Conservation (phyloP, 2,797 vertebrate species). For the Urocyon cinereoargenteus region DNA sequence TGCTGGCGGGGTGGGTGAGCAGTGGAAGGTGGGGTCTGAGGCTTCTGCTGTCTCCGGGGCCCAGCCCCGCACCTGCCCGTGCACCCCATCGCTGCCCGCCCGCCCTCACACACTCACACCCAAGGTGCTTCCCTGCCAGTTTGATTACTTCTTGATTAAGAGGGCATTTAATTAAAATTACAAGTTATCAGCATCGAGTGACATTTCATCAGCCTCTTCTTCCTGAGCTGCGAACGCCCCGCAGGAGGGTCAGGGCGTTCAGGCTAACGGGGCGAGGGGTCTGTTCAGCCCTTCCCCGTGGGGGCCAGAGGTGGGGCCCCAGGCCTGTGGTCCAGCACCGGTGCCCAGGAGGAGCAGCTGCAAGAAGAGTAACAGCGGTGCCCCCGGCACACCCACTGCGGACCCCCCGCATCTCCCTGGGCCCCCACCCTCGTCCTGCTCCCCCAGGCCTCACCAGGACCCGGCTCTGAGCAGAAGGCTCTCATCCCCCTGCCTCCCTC, state of each 20-base stretch:
- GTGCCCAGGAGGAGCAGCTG: background rate
- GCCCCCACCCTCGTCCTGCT: rapidly evolving
- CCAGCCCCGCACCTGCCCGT: rapidly evolving
- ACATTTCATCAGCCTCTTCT: background rate
- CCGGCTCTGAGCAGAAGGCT: background rate
- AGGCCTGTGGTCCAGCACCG: background rate
- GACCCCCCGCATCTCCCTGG: background rate
- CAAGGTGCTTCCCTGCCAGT: background rate
- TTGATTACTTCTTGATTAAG: conserved; percentile 52
- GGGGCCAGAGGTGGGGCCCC: rapidly evolving
- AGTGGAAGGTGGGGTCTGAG: rapidly evolving
- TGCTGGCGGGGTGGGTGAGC: background rate
- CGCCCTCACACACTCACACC: background rate
- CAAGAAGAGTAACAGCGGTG: background rate
- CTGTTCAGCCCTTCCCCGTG: background rate
- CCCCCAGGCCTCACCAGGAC: rapidly evolving
- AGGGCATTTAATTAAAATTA: conserved; percentile 65
- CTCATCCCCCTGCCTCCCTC: background rate
- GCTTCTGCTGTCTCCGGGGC: background rate
- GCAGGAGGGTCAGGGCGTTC: background rate
- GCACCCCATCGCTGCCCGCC: rapidly evolving
- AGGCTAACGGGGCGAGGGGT: rapidly evolving
- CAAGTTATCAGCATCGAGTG: background rate
- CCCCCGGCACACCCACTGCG: background rate
- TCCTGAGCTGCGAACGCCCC: background rate